phyloP scores from a whole-genome alignment of 1,140 invertebrate genomes.

The Rhynchophorus ferrugineus region DNA sequence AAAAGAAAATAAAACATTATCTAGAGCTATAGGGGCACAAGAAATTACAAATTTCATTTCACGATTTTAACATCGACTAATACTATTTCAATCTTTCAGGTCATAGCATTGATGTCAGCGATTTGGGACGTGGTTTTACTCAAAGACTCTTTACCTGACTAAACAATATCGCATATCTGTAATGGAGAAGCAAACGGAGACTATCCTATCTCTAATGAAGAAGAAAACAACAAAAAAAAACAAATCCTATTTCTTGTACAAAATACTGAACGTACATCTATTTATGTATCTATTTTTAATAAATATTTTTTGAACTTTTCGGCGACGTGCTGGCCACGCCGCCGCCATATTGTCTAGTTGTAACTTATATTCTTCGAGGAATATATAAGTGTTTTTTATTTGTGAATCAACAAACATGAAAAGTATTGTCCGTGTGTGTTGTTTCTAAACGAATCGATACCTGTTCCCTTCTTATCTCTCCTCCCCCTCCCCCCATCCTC shows the following conservation, averaged over 20 bases:
- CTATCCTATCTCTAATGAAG: too few relatives aligned
- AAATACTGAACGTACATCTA: constrained; percentile 26
- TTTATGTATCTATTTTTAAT: constrained; percentile 33
- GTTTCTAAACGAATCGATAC: too few relatives aligned
- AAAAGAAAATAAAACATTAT: too few relatives aligned
- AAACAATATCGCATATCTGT: constrained; percentile 28
- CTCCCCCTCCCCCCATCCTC: too few relatives aligned
- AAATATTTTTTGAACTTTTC: constrained; percentile 22
- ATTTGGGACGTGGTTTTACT: constrained; percentile 31
- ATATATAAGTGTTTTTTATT: constrained; percentile 25
- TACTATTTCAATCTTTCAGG: constrained; percentile 24
- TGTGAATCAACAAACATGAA: too few relatives aligned
- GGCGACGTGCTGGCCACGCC: constrained; percentile 35
- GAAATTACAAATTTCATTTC: too few relatives aligned
- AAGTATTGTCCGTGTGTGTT: constrained; percentile 28
- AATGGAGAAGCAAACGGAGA: too few relatives aligned
- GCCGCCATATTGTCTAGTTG: constrained; percentile 24
- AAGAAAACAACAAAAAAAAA: constrained; percentile 16
- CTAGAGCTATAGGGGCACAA: too few relatives aligned
- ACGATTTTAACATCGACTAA: too few relatives aligned
- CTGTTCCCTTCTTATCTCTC: too few relatives aligned
- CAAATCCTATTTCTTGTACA: constrained; percentile 22
- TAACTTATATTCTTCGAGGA: constrained; percentile 26
- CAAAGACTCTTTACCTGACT: constrained; percentile 30
- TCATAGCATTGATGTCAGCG: constrained; percentile 35